phyloP scores from a whole-genome alignment of 2,888 invertebrate genomes.

The Platypus cylindrus region DNA sequence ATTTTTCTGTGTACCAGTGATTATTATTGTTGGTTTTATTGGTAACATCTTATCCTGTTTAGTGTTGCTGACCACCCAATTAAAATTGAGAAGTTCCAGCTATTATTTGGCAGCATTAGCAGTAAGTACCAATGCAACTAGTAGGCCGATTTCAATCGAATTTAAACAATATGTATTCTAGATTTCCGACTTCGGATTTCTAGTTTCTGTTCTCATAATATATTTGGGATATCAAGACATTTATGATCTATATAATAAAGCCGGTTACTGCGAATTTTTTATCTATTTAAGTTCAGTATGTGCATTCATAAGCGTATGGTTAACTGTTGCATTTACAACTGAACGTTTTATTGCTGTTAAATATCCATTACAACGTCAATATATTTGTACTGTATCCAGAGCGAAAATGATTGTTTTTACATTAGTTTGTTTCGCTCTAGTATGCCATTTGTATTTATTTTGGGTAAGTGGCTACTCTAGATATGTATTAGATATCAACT shows the following conservation, averaged over 20 bases:
- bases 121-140: too few species aligned
- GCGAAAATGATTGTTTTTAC: constrained; percentile 42
- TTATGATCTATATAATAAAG: constrained; percentile 38
- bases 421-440: constrained; percentile 35
- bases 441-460: constrained; percentile 21
- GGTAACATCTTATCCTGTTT: constrained; percentile 47
- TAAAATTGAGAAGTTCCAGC: constrained; percentile 48
- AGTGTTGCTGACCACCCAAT: constrained; percentile 46
- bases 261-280: constrained; percentile 42
- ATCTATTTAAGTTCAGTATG: constrained; percentile 34
- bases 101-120: constrained; percentile 51
- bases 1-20: constrained; percentile 45
- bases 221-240: constrained; percentile 40
- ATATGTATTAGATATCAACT: not conserved
- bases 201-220: constrained; percentile 41
- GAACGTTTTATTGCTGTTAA: constrained; percentile 57
- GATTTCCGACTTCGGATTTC: constrained; percentile 44
- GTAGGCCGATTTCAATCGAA: not conserved
- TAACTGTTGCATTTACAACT: constrained; percentile 56
- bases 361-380: constrained; percentile 45
- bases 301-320: constrained; percentile 54
- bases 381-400: constrained; percentile 46
- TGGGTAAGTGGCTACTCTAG: constrained; percentile 10
- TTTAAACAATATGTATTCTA: not conserved
- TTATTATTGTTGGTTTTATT: constrained; percentile 45